Evolutionary conservation across 35 echinoderm and acorn worm species (phyloP), one percentile per base, ranked within the genome.

Genomic region (Ophiothrix spiculata): DNA sequence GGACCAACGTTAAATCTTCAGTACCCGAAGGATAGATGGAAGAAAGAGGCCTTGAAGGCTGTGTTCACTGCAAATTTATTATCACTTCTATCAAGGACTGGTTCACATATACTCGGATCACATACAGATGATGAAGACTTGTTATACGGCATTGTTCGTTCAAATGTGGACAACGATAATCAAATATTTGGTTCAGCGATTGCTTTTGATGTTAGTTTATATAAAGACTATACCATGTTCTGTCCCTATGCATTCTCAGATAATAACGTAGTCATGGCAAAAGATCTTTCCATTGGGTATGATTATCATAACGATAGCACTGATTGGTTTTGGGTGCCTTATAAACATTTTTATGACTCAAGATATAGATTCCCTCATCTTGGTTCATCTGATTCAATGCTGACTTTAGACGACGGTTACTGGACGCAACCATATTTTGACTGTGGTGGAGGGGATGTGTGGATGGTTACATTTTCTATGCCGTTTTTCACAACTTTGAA

Each of bases 381-480:
- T 36, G 36, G 36, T 36, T 33, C 32, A 1, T 63, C 31, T 33
- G 45, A 35, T 12, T 54, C 54, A 0, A 42, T n/a, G 25, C 29
- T 82, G 25, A 23, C n/a, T 25, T 31, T 84, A 37, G 37, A 37
- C 0, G 90, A 97, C 64, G 94, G 94, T 4, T 97, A 97, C 64
- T 97, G 94, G 94, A 93, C 87, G 10, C 89, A 97, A 33, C 94
- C 94, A 1, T 97, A 97, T 74, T 97, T 93, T 75, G 94, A 97
- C 64, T 97, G 94, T 37, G 94, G 94, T 31, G 91, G 94, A 0
- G 94, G 94, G 19, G 91, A 97, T 42, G 94, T 97, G 0, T 97
- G 94, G 94, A 97, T 97, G 94, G 90, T 97, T 0, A 97, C 94
- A 0, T 97, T 97, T 40, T 93, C 91, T 2, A 88, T 97, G 84